phyloP scores from a whole-genome alignment of 2,113 vertebrate genomes.

The Neodontobutis hainanensis region DNA sequence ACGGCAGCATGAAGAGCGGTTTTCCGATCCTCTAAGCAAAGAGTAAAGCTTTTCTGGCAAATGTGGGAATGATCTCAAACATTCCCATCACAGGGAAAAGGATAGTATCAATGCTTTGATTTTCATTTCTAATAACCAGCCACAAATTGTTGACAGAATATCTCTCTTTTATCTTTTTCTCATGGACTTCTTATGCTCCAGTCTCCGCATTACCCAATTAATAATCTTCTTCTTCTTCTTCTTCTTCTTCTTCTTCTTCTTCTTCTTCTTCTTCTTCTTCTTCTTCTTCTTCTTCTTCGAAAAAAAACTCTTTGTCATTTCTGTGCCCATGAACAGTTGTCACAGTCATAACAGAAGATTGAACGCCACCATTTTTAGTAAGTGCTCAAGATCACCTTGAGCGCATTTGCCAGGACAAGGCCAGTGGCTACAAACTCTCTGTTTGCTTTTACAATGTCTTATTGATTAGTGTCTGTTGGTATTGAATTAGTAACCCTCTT shows the following conservation, averaged over 20 bases:
- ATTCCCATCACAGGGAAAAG: slow-evolving; percentile 10
- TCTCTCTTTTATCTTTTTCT: slow-evolving; percentile 2
- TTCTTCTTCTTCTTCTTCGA: neutral
- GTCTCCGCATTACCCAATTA: too few relatives aligned
- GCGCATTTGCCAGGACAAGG: slow-evolving; percentile 6
- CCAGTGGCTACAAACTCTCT: slow-evolving; percentile 14
- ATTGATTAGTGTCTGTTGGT: slow-evolving; percentile 23
- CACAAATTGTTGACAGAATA: slow-evolving; percentile 28
- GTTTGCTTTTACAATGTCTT: slow-evolving; percentile 24
- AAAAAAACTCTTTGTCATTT: neutral
- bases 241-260: neutral
- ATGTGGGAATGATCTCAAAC: slow-evolving; percentile 35
- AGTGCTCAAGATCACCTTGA: slow-evolving; percentile 7
- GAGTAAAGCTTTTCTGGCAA: slow-evolving; percentile 41
- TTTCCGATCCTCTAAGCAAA: slow-evolving; percentile 45
- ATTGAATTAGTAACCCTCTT: slow-evolving; percentile 40
- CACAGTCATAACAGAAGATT: neutral
- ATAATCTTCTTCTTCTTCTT: neutral
- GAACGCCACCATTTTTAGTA: slow-evolving; percentile 5
- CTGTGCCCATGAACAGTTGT: neutral
- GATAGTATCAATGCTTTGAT: neutral
- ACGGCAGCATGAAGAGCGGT: slow-evolving; percentile 58
- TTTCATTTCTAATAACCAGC: slow-evolving; percentile 16
- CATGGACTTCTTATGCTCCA: too few relatives aligned
- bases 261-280: neutral